Evolutionary conservation across 2,797 vertebrate genomes (phyloP).

Genomic region (Muscicapa comitata): DNA sequence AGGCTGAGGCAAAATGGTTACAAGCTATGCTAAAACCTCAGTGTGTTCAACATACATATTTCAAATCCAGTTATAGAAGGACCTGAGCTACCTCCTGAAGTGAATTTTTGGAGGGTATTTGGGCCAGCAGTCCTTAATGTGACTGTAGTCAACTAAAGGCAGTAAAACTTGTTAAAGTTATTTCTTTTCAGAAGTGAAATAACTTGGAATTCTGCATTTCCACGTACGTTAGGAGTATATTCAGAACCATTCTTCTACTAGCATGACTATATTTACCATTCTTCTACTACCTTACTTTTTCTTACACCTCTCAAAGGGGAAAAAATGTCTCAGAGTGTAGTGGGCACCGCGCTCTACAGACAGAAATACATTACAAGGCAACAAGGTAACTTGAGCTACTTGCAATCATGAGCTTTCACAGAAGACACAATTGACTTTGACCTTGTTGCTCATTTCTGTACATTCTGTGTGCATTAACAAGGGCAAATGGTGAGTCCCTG

Average conservation of each 20-base stretch:
- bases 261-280: neutral
- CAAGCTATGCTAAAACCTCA: neutral
- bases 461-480: constrained; percentile 77
- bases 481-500: neutral
- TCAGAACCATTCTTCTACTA: neutral
- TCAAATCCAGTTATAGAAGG: neutral
- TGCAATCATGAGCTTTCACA: neutral
- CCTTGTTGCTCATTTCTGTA: constrained; percentile 75
- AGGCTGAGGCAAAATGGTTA: neutral
- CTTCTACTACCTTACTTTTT: neutral
- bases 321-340: neutral
- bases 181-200: neutral
- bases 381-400: neutral
- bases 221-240: neutral
- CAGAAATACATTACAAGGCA: neutral
- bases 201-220: neutral
- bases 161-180: neutral
- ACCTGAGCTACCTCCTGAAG: neutral
- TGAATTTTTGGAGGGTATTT: neutral
- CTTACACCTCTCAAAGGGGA: neutral
- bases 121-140: neutral
- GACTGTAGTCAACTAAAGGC: neutral
- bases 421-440: constrained; percentile 79
- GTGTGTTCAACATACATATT: neutral
- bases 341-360: neutral